These are phyloP conservation scores for Ormyrus nitidulus DNA, from an alignment of 2,888 invertebrate genomes.

Conservation along the genomic window DNA sequence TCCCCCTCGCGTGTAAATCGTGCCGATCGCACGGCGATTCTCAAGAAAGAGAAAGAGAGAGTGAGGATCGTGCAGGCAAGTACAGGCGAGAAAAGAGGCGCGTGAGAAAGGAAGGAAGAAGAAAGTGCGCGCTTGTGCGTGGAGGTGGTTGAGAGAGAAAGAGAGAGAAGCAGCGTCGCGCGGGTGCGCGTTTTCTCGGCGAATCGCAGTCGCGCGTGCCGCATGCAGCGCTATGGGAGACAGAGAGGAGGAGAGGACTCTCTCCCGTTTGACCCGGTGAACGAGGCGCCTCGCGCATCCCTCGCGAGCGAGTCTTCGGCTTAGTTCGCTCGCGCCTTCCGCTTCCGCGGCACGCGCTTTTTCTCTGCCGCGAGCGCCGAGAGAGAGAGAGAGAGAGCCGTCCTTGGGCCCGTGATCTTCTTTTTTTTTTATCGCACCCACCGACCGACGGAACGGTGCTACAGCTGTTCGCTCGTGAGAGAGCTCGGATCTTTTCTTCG, in stretches of 20 bases:
- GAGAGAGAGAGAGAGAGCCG: neutral
- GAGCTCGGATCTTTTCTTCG: no score
- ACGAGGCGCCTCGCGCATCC: slow-evolving; percentile 65
- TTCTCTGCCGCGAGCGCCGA: neutral
- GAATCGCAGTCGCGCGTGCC: slow-evolving; percentile 14
- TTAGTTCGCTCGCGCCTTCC: slow-evolving; percentile 57
- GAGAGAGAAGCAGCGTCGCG: neutral
- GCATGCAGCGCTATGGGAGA: neutral
- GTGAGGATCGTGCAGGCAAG: no score
- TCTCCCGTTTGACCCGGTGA: slow-evolving; percentile 67
- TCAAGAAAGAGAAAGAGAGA: no score
- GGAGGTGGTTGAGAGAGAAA: slow-evolving; percentile 5
- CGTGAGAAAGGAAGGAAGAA: slow-evolving; percentile 60
- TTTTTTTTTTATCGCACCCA: no score
- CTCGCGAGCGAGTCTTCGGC: slow-evolving; percentile 47
- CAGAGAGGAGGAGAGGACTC: slow-evolving; percentile 64
- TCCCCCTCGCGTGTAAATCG: no score
- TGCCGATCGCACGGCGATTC: no score
- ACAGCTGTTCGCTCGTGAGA: no score
- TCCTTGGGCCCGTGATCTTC: neutral
- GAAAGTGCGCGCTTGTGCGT: neutral
- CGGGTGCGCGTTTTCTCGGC: slow-evolving; percentile 22
- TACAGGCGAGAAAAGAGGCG: slow-evolving; percentile 17
- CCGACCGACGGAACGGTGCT: no score
- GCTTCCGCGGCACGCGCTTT: slow-evolving; percentile 55